phyloP scores from a whole-genome alignment of 2,888 invertebrate genomes.

The Itoplectis maculator region DNA sequence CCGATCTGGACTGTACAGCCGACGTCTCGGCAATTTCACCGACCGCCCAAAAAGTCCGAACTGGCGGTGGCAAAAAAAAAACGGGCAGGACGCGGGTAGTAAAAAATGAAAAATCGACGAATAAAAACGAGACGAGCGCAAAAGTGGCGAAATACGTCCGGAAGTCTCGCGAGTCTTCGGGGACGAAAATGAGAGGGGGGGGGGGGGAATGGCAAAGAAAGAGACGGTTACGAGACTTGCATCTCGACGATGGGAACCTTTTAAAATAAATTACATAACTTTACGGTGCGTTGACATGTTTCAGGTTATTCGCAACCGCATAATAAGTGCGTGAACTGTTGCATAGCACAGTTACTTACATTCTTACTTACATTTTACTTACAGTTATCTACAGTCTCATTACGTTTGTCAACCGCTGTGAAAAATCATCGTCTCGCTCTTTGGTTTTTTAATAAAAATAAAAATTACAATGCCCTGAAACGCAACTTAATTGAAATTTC shows the following conservation, averaged over 20 bases:
- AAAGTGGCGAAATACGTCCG: constrained; percentile 9
- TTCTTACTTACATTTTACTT: not conserved
- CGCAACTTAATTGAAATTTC: no score
- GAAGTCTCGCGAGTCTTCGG: constrained; percentile 12
- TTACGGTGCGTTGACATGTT: constrained; percentile 17
- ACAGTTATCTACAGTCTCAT: not conserved
- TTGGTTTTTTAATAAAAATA: no score
- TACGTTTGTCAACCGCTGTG: no score
- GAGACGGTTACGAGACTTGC: constrained; percentile 4
- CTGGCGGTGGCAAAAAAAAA: no score
- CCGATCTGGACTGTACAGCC: not conserved
- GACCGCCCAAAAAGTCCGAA: not conserved
- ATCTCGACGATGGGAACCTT: constrained; percentile 5
- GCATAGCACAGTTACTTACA: not conserved
- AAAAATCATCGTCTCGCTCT: no score
- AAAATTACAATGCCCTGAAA: no score
- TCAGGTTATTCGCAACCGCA: not conserved
- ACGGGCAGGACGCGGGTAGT: not conserved
- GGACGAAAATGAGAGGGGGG: no score
- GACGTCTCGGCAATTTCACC: not conserved
- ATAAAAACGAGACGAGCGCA: not conserved
- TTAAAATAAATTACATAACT: constrained; percentile 14
- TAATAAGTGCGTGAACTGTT: not conserved
- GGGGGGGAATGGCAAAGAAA: no score
- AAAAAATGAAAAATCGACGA: not conserved